phyloP scores from a whole-genome alignment of 1,140 invertebrate species.

The Globodera ellingtonae region DNA sequence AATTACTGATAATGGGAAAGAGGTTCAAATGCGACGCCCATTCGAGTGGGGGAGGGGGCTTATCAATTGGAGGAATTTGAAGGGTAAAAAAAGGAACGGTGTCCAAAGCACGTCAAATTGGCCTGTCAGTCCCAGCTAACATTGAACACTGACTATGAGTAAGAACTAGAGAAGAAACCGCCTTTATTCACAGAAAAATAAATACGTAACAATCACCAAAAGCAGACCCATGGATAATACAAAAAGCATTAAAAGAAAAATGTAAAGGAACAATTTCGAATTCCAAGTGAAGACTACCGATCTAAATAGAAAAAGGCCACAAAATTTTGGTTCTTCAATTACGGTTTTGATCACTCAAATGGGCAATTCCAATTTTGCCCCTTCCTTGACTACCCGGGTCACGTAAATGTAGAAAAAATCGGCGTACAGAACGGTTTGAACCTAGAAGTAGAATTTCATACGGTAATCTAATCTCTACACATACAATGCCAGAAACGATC shows the following conservation, averaged over 20 bases:
- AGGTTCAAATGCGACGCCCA: too few relatives aligned
- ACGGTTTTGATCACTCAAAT: conserved; percentile 28
- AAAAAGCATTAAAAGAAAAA: background rate
- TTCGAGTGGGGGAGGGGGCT: too few relatives aligned
- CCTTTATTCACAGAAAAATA: background rate
- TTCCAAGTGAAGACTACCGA: background rate
- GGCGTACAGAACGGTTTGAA: conserved; percentile 95
- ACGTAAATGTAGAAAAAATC: conserved; percentile 99
- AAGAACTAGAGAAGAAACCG: too few relatives aligned
- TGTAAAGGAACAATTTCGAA: background rate
- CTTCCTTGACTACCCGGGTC: conserved; percentile 77
- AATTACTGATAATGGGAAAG: too few relatives aligned
- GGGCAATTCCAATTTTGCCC: conserved; percentile 54
- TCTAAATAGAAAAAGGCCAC: background rate
- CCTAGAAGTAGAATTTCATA: conserved; percentile 17
- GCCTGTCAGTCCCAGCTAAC: too few relatives aligned
- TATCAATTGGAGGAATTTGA: background rate
- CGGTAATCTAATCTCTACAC: background rate
- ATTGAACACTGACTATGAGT: too few relatives aligned
- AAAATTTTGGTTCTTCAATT: background rate
- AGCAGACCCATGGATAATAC: background rate
- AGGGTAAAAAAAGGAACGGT: too few relatives aligned
- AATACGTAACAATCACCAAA: background rate
- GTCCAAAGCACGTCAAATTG: too few relatives aligned
- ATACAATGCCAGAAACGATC: conserved; percentile 72